These are phyloP conservation scores for Agrochola lychnidis DNA, from an alignment of 2,888 invertebrate species.

Conservation along the genomic window DNA sequence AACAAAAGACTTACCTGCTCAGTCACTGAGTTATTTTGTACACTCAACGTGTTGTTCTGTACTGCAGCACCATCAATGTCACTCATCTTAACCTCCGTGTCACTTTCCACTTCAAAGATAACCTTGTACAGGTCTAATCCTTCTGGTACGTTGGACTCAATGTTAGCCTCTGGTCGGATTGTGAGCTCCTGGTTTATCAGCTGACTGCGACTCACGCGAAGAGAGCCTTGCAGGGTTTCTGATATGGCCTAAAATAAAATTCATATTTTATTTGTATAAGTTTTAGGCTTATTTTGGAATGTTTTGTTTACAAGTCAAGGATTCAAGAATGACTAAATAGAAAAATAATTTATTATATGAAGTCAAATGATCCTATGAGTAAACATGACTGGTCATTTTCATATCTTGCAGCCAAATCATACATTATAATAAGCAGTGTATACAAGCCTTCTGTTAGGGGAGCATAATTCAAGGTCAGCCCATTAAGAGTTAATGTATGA, in stretches of 20 bases:
- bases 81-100: conserved; percentile 82
- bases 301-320: not conserved
- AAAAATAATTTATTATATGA: not conserved
- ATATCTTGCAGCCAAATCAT: conserved; percentile 9
- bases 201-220: conserved; percentile 84
- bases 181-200: conserved; percentile 85
- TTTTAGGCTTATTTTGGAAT: not conserved
- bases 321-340: not conserved
- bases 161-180: conserved; percentile 87
- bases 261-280: too few relatives aligned
- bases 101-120: conserved; percentile 87
- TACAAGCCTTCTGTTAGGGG: not conserved
- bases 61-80: conserved; percentile 78
- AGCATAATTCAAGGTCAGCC: conserved; percentile 51
- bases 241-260: conserved; percentile 81
- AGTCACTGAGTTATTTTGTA: conserved; percentile 74
- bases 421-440: conserved; percentile 4
- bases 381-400: conserved; percentile 4
- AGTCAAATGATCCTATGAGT: not conserved
- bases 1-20: conserved; percentile 75
- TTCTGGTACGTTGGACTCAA: conserved; percentile 86
- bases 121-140: conserved; percentile 85
- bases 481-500: conserved; percentile 29
- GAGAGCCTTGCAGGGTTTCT: conserved; percentile 83
- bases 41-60: conserved; percentile 73